Conservation (phyloP, 1,140 invertebrate genomes). For the Helicoverpa zea region DNA sequence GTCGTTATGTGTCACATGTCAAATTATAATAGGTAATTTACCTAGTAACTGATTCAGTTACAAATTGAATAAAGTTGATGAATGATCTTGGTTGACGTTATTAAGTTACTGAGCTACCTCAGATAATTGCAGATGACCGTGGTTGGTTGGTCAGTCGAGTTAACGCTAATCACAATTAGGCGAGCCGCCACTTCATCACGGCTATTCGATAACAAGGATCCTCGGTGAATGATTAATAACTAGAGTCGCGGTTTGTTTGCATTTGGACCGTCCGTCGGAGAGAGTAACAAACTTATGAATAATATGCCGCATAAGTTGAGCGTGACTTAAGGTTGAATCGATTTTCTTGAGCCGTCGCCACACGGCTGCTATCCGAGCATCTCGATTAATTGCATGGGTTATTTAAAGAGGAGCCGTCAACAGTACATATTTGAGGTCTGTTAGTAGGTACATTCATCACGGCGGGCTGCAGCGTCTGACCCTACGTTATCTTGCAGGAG, state of each 20-base stretch:
- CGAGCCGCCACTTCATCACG: conserved; percentile 79
- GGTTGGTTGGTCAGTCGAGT: conserved; percentile 74
- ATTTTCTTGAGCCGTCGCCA: conserved; percentile 67
- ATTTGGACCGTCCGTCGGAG: conserved; percentile 68
- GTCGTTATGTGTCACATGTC: conserved; percentile 5
- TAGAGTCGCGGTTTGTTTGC: conserved; percentile 78
- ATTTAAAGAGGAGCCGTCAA: conserved; percentile 79
- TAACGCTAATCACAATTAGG: conserved; percentile 81
- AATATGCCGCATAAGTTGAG: conserved; percentile 70
- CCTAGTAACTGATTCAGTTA: not conserved
- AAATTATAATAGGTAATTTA: conserved; percentile 37
- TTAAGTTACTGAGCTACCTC: conserved; percentile 21
- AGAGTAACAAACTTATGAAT: conserved; percentile 82
- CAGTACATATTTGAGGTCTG: conserved; percentile 82
- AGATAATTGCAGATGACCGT: conserved; percentile 68
- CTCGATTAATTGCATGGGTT: conserved; percentile 73
- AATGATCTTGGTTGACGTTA: not conserved
- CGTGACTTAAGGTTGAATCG: conserved; percentile 68
- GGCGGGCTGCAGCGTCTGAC: conserved; percentile 79
- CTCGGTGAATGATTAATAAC: conserved; percentile 81
- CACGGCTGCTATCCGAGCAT: conserved; percentile 53
- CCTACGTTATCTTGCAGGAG: conserved; percentile 80
- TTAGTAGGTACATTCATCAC: conserved; percentile 80
- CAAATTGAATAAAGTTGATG: conserved; percentile 19
- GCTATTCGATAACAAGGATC: conserved; percentile 77